Evolutionary conservation across 2,113 vertebrate genomes (phyloP).

Genomic region (Sorex araneus): DNA sequence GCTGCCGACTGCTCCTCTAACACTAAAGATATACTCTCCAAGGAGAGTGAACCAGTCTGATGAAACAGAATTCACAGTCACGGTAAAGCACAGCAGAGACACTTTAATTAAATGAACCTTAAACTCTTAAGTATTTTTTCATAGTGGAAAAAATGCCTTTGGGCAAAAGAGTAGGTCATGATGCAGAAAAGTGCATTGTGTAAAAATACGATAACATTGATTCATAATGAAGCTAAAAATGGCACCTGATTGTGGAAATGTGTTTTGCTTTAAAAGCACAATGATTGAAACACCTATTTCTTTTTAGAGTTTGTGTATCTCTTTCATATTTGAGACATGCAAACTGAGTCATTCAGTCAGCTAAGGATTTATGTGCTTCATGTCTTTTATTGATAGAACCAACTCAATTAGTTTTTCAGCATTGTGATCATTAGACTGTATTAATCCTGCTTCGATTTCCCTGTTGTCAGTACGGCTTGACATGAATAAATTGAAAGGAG

Average conservation of each 20-base stretch:
- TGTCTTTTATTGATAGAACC: background rate
- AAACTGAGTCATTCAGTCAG: background rate
- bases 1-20: background rate
- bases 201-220: background rate
- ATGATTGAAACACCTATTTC: background rate
- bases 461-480: background rate
- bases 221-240: background rate
- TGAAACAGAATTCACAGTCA: background rate
- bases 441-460: background rate
- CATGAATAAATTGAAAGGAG: background rate
- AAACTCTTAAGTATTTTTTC: background rate
- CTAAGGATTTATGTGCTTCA: background rate
- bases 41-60: background rate
- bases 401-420: background rate
- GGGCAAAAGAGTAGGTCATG: background rate
- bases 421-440: background rate
- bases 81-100: background rate
- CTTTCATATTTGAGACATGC: background rate
- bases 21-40: background rate
- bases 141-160: background rate
- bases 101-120: background rate
- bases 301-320: background rate
- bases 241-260: background rate
- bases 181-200: background rate
- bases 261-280: constrained; percentile 24